Evolutionary conservation across 1,140 invertebrate species (phyloP).

Genomic region (Liolophura sinensis): DNA sequence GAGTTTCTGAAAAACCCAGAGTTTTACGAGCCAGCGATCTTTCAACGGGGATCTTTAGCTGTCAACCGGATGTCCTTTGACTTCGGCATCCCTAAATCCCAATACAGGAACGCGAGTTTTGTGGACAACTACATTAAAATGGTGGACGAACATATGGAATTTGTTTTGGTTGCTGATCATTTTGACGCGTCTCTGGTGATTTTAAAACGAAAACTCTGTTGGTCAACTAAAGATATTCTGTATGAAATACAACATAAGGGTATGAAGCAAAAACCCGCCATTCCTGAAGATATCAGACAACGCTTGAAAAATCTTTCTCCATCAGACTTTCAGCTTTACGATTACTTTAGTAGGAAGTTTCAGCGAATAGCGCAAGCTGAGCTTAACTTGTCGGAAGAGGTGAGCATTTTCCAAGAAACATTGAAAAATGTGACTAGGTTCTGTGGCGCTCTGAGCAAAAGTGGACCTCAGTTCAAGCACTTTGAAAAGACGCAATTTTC

Average conservation of each 20-base stretch:
- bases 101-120: conserved; percentile 15
- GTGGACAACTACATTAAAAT: conserved; percentile 23
- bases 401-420: too few species aligned
- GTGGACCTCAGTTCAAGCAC: too few species aligned
- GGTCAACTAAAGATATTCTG: conserved; percentile 59
- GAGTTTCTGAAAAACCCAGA: conserved; percentile 25
- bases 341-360: conserved; percentile 11
- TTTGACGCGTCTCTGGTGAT: conserved; percentile 64
- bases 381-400: too few species aligned
- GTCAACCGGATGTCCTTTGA: conserved; percentile 35
- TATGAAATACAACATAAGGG: conserved; percentile 22
- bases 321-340: conserved; percentile 24
- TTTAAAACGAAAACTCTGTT: conserved; percentile 60
- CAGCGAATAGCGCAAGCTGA: too few species aligned
- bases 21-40: conserved; percentile 14
- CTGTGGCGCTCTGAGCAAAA: too few species aligned
- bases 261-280: background rate
- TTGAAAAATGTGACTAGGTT: too few species aligned
- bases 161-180: conserved; percentile 63
- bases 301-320: conserved; percentile 7
- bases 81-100: conserved; percentile 21
- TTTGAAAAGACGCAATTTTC: too few species aligned
- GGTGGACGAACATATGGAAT: conserved; percentile 51
- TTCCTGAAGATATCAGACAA: conserved; percentile 4
- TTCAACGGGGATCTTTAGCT: conserved; percentile 13